Evolutionary conservation across 1,140 invertebrate genomes (phyloP), one percentile per base, ranked within the genome.

Genomic region (Procambarus virginalis): DNA sequence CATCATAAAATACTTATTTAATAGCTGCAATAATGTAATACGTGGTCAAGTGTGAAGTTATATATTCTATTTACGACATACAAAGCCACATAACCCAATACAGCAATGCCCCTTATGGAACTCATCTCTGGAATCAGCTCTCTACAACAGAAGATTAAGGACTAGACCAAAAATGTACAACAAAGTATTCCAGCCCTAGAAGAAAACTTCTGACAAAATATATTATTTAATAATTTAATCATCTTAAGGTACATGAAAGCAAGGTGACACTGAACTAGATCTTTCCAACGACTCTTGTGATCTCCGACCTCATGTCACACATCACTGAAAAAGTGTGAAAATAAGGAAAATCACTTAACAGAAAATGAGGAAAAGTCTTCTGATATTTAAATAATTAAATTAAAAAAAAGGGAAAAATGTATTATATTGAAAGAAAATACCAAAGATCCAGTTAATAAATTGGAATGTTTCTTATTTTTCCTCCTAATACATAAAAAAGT

Each of bases 301-400:
- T 73, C 68, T 73, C 22, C 68, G 34, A 73, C n/a, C 68, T 73
- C n/a, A 73, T 73, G 68, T 20, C 68, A 73, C 64, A 68, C 68
- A 73, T 73, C 68, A 73, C 68, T 73, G 68, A 73, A 73, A 73
- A 73, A 34, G 68, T 73, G 20, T 73, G 20, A 73, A 34, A 73
- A 73, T 34, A 73, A 73, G 20, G n/a, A 73, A 73, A 73, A 73
- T 73, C 68, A 73, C 68, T 73, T 34, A 34, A 0, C n/a, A 22
- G n/a, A 34, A 45, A 73, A 73, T 9, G 2, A 73, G 22, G 68
- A 34, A 22, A 9, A 34, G 6, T 34, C 68, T 34, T 5, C n/a
- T 8, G 68, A 10, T 8, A 9, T 73, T 34, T 6, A 73, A 73
- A 73, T 34, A 34, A 73, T 73, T 34, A 73, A 9, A 34, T 5